Evolutionary conservation across 30 jellyfish, hydroid and myxozoan genomes (phyloP), one percentile per base, ranked within the genome.

Genomic region (Pseudorhiza aurosa): DNA sequence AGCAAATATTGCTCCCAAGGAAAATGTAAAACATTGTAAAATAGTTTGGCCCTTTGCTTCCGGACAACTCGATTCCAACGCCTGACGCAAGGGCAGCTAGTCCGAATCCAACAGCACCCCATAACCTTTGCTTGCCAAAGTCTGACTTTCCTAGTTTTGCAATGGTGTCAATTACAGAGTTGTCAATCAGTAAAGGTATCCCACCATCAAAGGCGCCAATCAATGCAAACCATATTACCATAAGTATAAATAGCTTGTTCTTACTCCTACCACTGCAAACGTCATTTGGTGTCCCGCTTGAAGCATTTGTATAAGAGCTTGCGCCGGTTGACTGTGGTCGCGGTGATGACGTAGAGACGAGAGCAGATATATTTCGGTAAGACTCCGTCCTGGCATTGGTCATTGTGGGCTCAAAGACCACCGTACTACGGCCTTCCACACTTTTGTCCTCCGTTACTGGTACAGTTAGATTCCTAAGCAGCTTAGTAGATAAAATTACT

Each of bases 91-190:
- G 62, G 0, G 95, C 85, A 8, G 92, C 79, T 60, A 89, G 50
- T 10, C 95, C 95, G 55, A 72, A 81, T 3, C 97, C 97, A 53
- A 89, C 85, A 44, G 97, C 87, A n/a, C 95, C 97, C 80, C 85
- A 82, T 1, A 89, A 58, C 37, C 97, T 53, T 43, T 76, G 93
- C 58, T 68, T 72, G 1, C 95, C 97, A 75, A 71, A 89, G 50
- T 80, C 84, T 1, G 89, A 77, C 18, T 53, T 37, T 22, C 62
- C 72, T 21, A 68, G 55, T 27, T 51, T 82, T 19, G 46, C 87
- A 2, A 70, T 68, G 0, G 87, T 70, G 47, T 74, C 83, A 3
- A 69, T 32, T 0, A 89, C 95, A 14, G 87, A 39, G 25, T 55
- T 73, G 56, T 88, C 97, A 25, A 89, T 72, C n/a, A 76, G 75